These are phyloP conservation scores for Hylaeus volcanicus DNA, from an alignment of 1,140 invertebrate genomes.

Conservation along the genomic window DNA sequence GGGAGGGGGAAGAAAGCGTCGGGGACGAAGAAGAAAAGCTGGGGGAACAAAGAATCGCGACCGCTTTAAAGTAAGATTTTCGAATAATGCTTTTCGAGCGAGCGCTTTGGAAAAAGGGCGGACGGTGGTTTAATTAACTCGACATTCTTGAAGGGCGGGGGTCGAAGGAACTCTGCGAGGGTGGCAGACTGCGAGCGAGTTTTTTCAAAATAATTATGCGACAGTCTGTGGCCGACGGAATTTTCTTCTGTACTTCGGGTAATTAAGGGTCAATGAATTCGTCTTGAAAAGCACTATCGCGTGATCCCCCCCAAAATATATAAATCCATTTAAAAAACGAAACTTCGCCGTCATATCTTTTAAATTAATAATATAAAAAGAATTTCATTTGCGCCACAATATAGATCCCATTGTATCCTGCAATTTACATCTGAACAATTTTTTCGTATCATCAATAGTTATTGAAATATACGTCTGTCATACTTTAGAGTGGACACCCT, in stretches of 20 bases:
- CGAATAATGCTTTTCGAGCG: slow-evolving; percentile 22
- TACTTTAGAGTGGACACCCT: too few relatives aligned
- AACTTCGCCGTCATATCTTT: too few relatives aligned
- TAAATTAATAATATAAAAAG: too few relatives aligned
- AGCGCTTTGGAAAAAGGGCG: slow-evolving; percentile 28
- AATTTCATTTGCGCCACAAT: too few relatives aligned
- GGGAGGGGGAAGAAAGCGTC: neutral
- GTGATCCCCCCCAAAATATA: too few relatives aligned
- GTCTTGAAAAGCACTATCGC: too few relatives aligned
- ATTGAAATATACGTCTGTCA: too few relatives aligned
- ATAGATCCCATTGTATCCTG: too few relatives aligned
- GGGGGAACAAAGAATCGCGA: slow-evolving; percentile 28
- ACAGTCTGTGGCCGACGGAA: neutral
- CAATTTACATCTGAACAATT: too few relatives aligned
- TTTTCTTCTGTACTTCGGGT: neutral
- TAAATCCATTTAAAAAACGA: too few relatives aligned
- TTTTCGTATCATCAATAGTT: too few relatives aligned
- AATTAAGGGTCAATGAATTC: too few relatives aligned
- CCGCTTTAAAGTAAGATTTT: slow-evolving; percentile 43
- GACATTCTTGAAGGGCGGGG: neutral
- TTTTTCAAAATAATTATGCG: slow-evolving; percentile 28
- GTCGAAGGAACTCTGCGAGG: neutral
- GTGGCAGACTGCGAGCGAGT: neutral
- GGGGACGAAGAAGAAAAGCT: neutral
- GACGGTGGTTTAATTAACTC: slow-evolving; percentile 38